Percentiles rank a stretch among this genome's conserved stretches.
Conservation (phyloP, 1,140 invertebrate genomes). For the Stenopsyche tienmushanensis region DNA sequence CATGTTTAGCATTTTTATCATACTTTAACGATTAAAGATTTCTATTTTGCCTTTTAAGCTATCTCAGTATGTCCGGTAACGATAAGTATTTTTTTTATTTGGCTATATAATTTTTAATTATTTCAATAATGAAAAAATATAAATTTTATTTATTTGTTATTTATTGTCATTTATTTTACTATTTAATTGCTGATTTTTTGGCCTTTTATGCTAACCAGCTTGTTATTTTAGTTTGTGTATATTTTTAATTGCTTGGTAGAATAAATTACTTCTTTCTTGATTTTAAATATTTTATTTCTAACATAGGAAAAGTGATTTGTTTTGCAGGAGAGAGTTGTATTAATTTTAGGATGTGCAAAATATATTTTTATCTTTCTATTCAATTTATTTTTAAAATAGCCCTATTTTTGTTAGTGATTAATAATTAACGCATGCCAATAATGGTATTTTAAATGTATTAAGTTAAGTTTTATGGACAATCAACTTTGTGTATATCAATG, state of each 20-base stretch:
- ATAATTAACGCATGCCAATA: conserved; percentile 10
- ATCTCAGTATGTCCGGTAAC: too few relatives aligned
- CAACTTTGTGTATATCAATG: too few relatives aligned
- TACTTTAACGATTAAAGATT: too few relatives aligned
- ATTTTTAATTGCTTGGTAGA: conserved; percentile 22
- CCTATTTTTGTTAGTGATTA: conserved; percentile 10
- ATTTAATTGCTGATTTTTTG: conserved; percentile 32
- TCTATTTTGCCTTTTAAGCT: too few relatives aligned
- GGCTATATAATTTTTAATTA: too few relatives aligned
- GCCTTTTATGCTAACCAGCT: conserved; percentile 37
- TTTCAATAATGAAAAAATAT: too few relatives aligned
- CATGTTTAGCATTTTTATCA: too few relatives aligned
- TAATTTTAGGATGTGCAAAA: conserved; percentile 14
- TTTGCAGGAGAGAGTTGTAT: conserved; percentile 11
- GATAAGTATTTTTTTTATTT: too few relatives aligned
- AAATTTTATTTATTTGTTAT: conserved; percentile 42
- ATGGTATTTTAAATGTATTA: conserved; percentile 12
- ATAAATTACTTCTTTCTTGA: neutral
- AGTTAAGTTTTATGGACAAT: conserved; percentile 1
- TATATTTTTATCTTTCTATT: conserved; percentile 8
- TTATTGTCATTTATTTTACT: conserved; percentile 38
- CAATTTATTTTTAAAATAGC: conserved; percentile 5
- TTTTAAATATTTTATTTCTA: conserved; percentile 3
- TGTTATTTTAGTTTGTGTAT: conserved; percentile 38
- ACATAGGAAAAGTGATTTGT: neutral